Base-by-base conservation (phyloP, 2,113 vertebrate species). In the Erpornis zantholeuca region DNA sequence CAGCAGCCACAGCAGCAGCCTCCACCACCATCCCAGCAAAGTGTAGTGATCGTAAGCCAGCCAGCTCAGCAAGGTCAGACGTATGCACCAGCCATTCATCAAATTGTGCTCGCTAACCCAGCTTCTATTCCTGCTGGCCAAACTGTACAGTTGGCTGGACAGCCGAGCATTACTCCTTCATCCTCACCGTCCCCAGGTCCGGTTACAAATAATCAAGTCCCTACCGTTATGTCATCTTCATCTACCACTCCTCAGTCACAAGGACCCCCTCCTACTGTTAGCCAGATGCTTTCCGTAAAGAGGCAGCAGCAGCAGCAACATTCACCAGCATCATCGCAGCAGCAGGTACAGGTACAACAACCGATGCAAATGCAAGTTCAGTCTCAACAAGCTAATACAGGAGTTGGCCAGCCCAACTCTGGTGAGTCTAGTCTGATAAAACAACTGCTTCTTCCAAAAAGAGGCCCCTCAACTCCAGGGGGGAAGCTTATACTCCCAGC, bases 371-470 rank as follows among this genome's bases (percentile, higher is more conserved):
- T 98, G 98, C 97, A 98, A 95, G 84, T 99, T 90, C 98, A 98
- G 86, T 97, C 98, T 64, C 98, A 97, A 29, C 98, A 97, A 83
- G 79, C 97, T 57, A 98, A 97, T 61, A 61, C 99, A 57, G 97
- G 98, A 91, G 96, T 98, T 91, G 97, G 97, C 84, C 98, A 98
- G 78, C 97, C 99, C 97, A 98, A 98, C 97, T 98, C 99, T 97
- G 97, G 98, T 45, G 99, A 99, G 97, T 99, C 99, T 72, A 99
- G 99, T 97, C 98, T 99, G 96, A 99, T 99, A 95, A 99, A 99
- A 98, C 99, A 99, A 97, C 97, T 99, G 96, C 98, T 99, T 97
- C 99, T 99, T 98, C 99, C 99, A 65, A 99, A 99, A 98, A 98
- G 99, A 95, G 99, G 99, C 64, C 99, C 99, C 96, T 99, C 99